A percentile compares a stretch with the other conserved stretches of the same genome.
phyloP scores from a whole-genome alignment of 2,888 invertebrate species.

The Tanytarsus gracilentus region DNA sequence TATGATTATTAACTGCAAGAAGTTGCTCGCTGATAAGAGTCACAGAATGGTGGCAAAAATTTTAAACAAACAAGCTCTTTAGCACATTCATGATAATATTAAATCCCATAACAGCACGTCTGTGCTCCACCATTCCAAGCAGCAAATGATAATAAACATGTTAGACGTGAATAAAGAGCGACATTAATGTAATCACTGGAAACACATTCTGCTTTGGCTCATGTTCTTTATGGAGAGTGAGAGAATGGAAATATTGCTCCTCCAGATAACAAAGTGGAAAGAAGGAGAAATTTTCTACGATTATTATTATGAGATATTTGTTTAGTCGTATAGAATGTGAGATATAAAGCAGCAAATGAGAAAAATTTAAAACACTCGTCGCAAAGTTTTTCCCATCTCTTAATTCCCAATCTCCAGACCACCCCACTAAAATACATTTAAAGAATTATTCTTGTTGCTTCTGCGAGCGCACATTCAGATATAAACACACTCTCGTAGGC shows the following conservation, averaged over 20 bases:
- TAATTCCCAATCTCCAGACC: not conserved
- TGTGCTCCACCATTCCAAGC: conserved; percentile 14
- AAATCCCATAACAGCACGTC: conserved; percentile 26
- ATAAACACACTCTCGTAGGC: not conserved
- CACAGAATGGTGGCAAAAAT: conserved; percentile 1
- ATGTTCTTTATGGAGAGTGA: not conserved
- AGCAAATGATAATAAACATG: conserved; percentile 24
- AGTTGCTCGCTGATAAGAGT: not conserved
- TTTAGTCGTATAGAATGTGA: conserved; percentile 22
- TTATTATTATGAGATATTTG: conserved; percentile 27
- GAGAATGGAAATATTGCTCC: not conserved
- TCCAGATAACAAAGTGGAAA: not conserved
- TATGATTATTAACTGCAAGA: conserved; percentile 13
- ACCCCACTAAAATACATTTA: not conserved
- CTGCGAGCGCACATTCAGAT: not conserved
- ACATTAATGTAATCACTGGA: conserved; percentile 28
- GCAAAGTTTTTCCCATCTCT: conserved; percentile 1
- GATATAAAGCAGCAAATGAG: conserved; percentile 12
- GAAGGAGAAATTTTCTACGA: conserved; percentile 17
- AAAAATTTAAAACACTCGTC: conserved; percentile 16
- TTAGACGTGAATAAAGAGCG: conserved; percentile 27
- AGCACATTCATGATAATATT: not conserved
- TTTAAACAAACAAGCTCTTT: not conserved
- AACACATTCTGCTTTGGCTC: conserved; percentile 22
- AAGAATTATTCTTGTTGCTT: conserved; percentile 15